phyloP scores from a whole-genome alignment of 2,888 invertebrate genomes.

The Erebia aethiops region DNA sequence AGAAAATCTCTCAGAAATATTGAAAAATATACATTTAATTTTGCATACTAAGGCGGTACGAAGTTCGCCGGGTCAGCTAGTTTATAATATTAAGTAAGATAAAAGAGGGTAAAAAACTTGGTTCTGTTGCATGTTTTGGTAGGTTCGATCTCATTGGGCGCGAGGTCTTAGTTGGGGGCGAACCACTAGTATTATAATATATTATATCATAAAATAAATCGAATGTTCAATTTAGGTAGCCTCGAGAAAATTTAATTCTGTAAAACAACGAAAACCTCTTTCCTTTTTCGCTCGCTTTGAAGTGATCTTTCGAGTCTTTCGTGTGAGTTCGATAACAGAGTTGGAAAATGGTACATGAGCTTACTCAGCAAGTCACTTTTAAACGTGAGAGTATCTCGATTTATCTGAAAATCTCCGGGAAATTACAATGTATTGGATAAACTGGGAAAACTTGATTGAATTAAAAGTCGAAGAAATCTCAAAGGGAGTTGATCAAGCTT shows the following conservation, averaged over 20 bases:
- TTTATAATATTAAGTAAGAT: too few species aligned
- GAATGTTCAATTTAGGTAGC: not conserved
- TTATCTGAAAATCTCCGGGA: not conserved
- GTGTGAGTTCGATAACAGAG: conserved; percentile 16
- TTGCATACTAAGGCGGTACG: too few species aligned
- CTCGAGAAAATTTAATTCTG: conserved; percentile 10
- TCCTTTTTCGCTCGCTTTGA: not conserved
- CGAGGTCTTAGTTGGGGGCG: too few species aligned
- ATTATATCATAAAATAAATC: not conserved
- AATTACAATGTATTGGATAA: conserved; percentile 10
- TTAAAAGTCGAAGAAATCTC: not conserved
- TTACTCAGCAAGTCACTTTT: conserved; percentile 12
- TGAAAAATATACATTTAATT: too few species aligned
- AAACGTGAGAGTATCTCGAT: conserved; percentile 13
- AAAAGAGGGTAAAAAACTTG: too few species aligned
- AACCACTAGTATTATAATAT: too few species aligned
- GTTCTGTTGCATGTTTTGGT: too few species aligned
- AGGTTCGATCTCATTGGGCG: too few species aligned
- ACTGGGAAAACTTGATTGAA: conserved; percentile 10
- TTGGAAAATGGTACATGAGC: conserved; percentile 21
- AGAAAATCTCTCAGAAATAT: too few species aligned
- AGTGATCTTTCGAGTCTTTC: conserved; percentile 12
- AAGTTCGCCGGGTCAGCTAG: too few species aligned
- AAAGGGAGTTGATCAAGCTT: not conserved
- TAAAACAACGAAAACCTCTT: conserved; percentile 10